Evolutionary conservation across 2,888 invertebrate genomes (phyloP).

Genomic region (Lissocephala sabroskyi): DNA sequence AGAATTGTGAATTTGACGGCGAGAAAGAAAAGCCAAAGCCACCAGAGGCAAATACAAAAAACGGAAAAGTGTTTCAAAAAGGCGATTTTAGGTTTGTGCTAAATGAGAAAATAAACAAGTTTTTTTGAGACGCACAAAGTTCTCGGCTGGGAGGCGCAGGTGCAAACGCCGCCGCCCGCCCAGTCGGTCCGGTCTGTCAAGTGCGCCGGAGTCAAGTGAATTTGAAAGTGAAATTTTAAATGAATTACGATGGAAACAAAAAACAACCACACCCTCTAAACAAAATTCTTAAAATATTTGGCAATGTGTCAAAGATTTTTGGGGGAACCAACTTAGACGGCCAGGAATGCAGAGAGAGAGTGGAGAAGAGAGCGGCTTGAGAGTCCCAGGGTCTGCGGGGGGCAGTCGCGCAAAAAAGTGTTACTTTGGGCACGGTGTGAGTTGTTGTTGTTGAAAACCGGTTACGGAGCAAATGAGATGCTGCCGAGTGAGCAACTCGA

Average conservation of each 20-base stretch:
- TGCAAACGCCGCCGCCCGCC: too few relatives aligned
- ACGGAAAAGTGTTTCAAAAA: slow-evolving; percentile 17
- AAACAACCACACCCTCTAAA: slow-evolving; percentile 31
- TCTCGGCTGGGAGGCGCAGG: too few relatives aligned
- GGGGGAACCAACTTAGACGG: not conserved
- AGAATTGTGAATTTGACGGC: slow-evolving; percentile 15
- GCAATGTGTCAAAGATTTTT: slow-evolving; percentile 12
- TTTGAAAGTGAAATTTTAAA: slow-evolving; percentile 41
- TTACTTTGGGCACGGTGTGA: not conserved
- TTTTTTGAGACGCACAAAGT: too few relatives aligned
- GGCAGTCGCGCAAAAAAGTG: slow-evolving; percentile 25
- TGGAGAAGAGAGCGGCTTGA: slow-evolving; percentile 18
- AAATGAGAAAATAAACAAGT: slow-evolving; percentile 33
- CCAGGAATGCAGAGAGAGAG: not conserved
- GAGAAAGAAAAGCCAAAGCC: slow-evolving; percentile 18
- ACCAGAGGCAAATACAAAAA: not conserved
- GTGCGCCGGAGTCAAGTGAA: slow-evolving; percentile 20
- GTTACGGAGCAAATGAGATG: slow-evolving; percentile 41
- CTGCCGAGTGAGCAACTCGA: slow-evolving; percentile 31
- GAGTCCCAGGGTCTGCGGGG: slow-evolving; percentile 35
- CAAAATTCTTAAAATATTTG: slow-evolving; percentile 6
- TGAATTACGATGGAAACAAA: slow-evolving; percentile 2
- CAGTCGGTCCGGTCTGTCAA: slow-evolving; percentile 6
- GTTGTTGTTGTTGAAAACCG: slow-evolving; percentile 30
- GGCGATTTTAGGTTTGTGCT: slow-evolving; percentile 46